Percentiles rank a stretch among this genome's conserved stretches.
These are phyloP conservation scores for Zaprionus inermis DNA, from an alignment of 1,140 invertebrate genomes.

Conservation along the genomic window DNA sequence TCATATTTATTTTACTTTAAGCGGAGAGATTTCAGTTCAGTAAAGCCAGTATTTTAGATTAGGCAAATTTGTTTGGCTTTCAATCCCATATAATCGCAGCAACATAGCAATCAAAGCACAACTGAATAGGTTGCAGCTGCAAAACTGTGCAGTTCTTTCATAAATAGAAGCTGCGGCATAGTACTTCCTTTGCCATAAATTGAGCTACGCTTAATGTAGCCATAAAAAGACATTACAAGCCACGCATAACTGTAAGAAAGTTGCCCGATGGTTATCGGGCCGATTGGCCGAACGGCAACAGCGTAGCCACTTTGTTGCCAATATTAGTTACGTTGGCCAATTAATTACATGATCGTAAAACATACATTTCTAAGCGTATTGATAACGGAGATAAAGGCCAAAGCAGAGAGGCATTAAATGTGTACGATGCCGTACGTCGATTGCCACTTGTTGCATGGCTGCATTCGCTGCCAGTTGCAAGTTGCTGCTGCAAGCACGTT, in stretches of 20 bases:
- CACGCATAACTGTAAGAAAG: conserved; percentile 17
- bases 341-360: conserved; percentile 75
- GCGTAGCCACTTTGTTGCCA: conserved; percentile 63
- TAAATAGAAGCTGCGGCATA: not conserved
- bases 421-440: conserved; percentile 1
- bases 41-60: not conserved
- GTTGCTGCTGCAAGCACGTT: not conserved
- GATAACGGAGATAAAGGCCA: conserved; percentile 76
- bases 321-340: conserved; percentile 65
- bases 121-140: not conserved
- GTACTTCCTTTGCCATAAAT: conserved; percentile 33
- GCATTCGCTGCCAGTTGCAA: not conserved
- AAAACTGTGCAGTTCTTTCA: not conserved
- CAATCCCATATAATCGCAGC: not conserved
- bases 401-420: conserved; percentile 44
- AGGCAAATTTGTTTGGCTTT: not conserved
- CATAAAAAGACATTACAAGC: conserved; percentile 24
- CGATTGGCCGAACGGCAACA: not conserved
- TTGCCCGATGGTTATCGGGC: conserved; percentile 7
- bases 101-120: not conserved
- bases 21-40: too few species aligned
- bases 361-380: conserved; percentile 64
- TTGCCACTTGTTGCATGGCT: conserved; percentile 7
- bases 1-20: too few species aligned
- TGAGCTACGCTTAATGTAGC: conserved; percentile 15